Evolutionary conservation across 2,797 vertebrate genomes (phyloP).

Genomic region (Cuculus canorus): DNA sequence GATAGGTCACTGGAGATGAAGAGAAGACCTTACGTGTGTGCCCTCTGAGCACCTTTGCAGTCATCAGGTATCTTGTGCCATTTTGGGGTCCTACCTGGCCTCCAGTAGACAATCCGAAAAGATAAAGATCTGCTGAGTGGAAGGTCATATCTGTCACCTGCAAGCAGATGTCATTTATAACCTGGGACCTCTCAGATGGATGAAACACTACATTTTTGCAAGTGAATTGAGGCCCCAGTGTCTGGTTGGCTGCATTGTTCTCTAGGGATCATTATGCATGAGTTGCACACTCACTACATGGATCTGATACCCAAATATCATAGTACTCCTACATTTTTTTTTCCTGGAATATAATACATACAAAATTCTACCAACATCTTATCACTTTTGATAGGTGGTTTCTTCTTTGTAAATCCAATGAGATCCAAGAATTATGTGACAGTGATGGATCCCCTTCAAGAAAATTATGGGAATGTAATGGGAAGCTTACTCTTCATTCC

Average conservation of each 20-base stretch:
- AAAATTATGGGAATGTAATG: slow-evolving; percentile 77
- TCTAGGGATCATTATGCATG: accelerated
- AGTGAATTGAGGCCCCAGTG: accelerated
- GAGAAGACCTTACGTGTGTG: not conserved
- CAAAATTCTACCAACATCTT: not conserved
- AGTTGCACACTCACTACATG: not conserved
- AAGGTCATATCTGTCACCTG: not conserved
- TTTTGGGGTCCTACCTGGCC: not conserved
- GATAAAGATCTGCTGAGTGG: not conserved
- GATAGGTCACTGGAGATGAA: not conserved
- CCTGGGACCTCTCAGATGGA: not conserved
- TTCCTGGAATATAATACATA: not conserved
- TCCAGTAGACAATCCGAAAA: not conserved
- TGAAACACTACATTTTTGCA: not conserved
- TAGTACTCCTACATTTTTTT: not conserved
- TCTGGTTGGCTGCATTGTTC: not conserved
- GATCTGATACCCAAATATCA: not conserved
- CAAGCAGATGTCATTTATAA: not conserved
- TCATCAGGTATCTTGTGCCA: not conserved
- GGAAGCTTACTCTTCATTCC: slow-evolving; percentile 76
- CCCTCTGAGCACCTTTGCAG: not conserved
- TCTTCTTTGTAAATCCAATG: slow-evolving; percentile 87
- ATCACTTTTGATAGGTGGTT: slow-evolving; percentile 73
- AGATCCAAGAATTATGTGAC: slow-evolving; percentile 84
- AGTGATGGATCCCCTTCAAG: slow-evolving; percentile 87